Conservation (phyloP, 2,797 vertebrate genomes). For the Lutjanus argentimaculatus region DNA sequence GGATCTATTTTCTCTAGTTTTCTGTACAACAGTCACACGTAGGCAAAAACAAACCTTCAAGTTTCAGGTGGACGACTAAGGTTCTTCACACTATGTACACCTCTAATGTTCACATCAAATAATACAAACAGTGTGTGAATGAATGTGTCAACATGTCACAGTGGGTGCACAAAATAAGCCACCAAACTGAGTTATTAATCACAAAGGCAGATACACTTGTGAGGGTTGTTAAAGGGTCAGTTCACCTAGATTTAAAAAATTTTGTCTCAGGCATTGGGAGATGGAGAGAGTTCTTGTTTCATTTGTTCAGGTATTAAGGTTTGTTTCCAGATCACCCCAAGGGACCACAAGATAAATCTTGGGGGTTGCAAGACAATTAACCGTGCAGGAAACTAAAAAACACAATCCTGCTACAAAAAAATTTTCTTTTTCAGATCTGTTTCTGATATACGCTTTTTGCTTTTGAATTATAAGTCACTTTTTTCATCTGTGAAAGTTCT, state of each 20-base stretch:
- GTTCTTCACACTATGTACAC: conserved; percentile 44
- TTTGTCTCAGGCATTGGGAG: no score
- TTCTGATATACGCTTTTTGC: background rate
- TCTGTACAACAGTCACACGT: conserved; percentile 25
- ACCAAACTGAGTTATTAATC: background rate
- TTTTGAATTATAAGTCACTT: background rate
- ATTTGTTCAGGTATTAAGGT: background rate
- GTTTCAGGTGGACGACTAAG: conserved; percentile 58
- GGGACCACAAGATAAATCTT: no score
- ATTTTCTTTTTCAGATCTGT: no score
- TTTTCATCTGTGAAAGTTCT: no score
- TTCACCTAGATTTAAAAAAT: background rate
- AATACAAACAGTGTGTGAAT: conserved; percentile 11
- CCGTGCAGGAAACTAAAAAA: no score
- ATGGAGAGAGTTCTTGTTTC: background rate
- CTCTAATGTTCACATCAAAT: conserved; percentile 35
- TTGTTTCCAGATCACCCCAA: background rate
- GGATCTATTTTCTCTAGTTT: conserved; percentile 7
- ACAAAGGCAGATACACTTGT: no score
- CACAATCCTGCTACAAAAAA: background rate
- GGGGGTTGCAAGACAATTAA: no score
- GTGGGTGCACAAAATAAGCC: conserved; percentile 20
- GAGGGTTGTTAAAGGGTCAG: background rate
- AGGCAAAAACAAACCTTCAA: conserved; percentile 58
- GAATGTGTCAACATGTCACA: conserved; percentile 18